These are phyloP conservation scores for Poeciliopsis presidionis DNA, from an alignment of 2,797 vertebrate species.

Conservation along the genomic window DNA sequence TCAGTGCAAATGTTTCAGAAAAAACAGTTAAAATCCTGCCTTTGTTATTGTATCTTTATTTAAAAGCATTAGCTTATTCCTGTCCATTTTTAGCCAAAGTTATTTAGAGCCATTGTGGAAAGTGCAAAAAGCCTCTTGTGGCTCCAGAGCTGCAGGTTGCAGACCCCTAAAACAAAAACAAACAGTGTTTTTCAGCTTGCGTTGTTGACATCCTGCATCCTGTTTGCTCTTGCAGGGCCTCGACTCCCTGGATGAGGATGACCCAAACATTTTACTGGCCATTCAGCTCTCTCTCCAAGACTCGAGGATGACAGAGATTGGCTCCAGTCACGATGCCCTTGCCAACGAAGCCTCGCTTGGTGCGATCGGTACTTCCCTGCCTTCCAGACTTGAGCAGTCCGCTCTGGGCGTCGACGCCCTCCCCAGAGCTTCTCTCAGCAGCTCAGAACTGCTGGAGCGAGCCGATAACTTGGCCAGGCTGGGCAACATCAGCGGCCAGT, in stretches of 20 bases:
- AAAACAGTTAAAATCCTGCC: too few species aligned
- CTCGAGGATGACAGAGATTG: conserved; percentile 83
- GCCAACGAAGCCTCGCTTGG: conserved; percentile 89
- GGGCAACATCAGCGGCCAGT: conserved; percentile 74
- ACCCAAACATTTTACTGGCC: conserved; percentile 97
- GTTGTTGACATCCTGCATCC: conserved; percentile 6
- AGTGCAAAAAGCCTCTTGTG: too few species aligned
- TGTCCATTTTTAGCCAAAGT: too few species aligned
- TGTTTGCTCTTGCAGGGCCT: conserved; percentile 79
- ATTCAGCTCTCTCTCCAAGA: conserved; percentile 98
- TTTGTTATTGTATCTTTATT: too few species aligned
- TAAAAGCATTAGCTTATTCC: too few species aligned
- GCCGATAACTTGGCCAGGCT: conserved; percentile 89
- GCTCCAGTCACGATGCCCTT: conserved; percentile 84
- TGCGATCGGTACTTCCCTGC: conserved; percentile 94
- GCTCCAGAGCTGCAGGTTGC: too few species aligned
- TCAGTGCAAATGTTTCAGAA: too few species aligned
- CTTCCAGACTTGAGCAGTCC: conserved; percentile 88
- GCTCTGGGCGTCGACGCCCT: conserved; percentile 81
- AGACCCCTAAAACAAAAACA: not conserved
- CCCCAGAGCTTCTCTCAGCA: conserved; percentile 89
- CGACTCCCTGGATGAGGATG: conserved; percentile 96
- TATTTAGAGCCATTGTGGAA: too few species aligned
- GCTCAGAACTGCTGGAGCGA: conserved; percentile 93
- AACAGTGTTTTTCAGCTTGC: not conserved